Evolutionary conservation across 2,113 vertebrate genomes (phyloP).

Genomic region (Ia io): DNA sequence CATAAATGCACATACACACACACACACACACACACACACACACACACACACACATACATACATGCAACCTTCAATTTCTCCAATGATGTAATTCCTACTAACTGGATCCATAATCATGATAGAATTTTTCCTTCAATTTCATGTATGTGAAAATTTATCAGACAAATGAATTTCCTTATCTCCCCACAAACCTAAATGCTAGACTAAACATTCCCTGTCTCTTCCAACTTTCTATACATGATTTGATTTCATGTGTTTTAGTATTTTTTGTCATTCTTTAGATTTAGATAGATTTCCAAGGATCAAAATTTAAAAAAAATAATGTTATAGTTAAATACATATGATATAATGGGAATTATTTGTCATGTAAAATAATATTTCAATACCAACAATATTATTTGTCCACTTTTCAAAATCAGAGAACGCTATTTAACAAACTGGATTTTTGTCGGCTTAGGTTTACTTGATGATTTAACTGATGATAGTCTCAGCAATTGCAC

Average conservation of each 20-base stretch:
- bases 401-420: not conserved
- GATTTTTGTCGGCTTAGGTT: not conserved
- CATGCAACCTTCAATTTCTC: not conserved
- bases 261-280: not conserved
- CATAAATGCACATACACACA: not conserved
- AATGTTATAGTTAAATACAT: not conserved
- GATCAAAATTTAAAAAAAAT: constrained; percentile 1
- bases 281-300: not conserved
- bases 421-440: not conserved
- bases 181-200: not conserved
- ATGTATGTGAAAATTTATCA: constrained; percentile 12
- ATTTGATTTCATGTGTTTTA: not conserved
- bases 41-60: not conserved
- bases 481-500: not conserved
- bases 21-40: too few relatives aligned
- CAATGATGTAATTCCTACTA: not conserved
- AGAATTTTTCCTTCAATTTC: not conserved
- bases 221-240: not conserved
- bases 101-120: constrained; percentile 4
- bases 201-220: not conserved
- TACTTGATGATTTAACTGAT: not conserved
- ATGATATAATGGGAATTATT: not conserved
- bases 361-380: not conserved
- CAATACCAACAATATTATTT: not conserved
- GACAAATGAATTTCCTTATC: not conserved